A percentile compares a stretch with the other conserved stretches of the same genome.
phyloP scores from a whole-genome alignment of 2,888 invertebrate species.

The Tinea pellionella region DNA sequence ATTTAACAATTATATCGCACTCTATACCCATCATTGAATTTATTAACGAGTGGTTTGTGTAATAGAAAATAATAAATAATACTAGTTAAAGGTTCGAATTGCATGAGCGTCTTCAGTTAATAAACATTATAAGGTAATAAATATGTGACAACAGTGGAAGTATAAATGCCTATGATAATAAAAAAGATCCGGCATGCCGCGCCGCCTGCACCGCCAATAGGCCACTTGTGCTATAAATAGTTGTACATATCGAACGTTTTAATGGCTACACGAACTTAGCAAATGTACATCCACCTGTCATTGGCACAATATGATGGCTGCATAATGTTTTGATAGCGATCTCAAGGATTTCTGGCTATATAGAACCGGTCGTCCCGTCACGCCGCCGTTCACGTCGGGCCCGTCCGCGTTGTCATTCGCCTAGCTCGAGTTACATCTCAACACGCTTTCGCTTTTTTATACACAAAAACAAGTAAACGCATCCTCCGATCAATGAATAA shows the following conservation, averaged over 20 bases:
- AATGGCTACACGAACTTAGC: background rate
- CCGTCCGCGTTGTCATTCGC: conserved; percentile 7
- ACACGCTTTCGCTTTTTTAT: conserved; percentile 10
- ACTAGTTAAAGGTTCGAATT: background rate
- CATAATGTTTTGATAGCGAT: conserved; percentile 14
- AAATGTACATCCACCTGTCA: conserved; percentile 10
- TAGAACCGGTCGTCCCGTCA: conserved; percentile 17
- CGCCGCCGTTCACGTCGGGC: conserved; percentile 20
- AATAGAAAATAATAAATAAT: background rate
- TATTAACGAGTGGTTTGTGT: background rate
- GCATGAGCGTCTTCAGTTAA: background rate
- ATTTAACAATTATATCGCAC: too few species aligned
- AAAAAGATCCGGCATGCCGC: background rate
- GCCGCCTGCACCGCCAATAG: background rate
- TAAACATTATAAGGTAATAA: background rate
- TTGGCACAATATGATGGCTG: conserved; percentile 11
- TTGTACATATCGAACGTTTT: conserved; percentile 3
- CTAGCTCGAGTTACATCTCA: conserved; percentile 11
- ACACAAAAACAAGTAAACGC: conserved; percentile 13
- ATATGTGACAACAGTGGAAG: background rate
- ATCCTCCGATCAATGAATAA: conserved; percentile 15
- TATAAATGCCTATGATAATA: background rate
- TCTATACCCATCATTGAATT: too few species aligned
- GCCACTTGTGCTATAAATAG: background rate
- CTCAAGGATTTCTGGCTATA: conserved; percentile 13